A percentile compares a stretch with the other conserved stretches of the same genome.
phyloP scores from a whole-genome alignment of 2,113 vertebrate genomes.

The Orycteropus afer region DNA sequence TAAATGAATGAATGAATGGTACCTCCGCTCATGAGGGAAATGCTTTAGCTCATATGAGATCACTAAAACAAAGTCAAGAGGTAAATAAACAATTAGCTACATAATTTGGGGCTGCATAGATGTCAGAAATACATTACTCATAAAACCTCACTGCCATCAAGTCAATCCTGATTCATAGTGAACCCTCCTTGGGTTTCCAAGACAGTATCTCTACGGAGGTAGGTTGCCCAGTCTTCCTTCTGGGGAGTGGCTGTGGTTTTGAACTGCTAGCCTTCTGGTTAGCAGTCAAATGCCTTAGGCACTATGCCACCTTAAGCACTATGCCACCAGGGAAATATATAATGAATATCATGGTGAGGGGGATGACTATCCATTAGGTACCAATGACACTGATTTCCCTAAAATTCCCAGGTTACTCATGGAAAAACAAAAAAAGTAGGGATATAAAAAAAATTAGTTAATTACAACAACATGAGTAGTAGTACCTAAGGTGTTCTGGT shows the following conservation, averaged over 20 bases:
- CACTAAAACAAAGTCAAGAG: background rate
- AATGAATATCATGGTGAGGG: background rate
- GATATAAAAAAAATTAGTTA: background rate
- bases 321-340: background rate
- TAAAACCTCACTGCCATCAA: too few relatives aligned
- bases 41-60: background rate
- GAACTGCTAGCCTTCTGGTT: too few relatives aligned
- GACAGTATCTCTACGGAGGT: too few relatives aligned
- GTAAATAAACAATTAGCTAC: background rate
- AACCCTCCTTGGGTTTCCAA: too few relatives aligned
- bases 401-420: background rate
- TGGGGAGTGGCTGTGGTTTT: too few relatives aligned
- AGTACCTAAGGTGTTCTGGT: background rate
- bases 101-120: background rate
- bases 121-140: background rate
- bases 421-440: background rate
- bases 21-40: background rate
- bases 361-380: background rate
- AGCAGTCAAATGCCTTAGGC: too few relatives aligned
- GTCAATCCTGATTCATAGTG: too few relatives aligned
- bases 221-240: too few relatives aligned
- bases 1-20: background rate
- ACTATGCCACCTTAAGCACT: too few relatives aligned
- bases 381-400: background rate
- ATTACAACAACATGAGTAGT: background rate